phyloP scores from a whole-genome alignment of 2,113 vertebrate genomes.

The Nycticorax nycticorax region DNA sequence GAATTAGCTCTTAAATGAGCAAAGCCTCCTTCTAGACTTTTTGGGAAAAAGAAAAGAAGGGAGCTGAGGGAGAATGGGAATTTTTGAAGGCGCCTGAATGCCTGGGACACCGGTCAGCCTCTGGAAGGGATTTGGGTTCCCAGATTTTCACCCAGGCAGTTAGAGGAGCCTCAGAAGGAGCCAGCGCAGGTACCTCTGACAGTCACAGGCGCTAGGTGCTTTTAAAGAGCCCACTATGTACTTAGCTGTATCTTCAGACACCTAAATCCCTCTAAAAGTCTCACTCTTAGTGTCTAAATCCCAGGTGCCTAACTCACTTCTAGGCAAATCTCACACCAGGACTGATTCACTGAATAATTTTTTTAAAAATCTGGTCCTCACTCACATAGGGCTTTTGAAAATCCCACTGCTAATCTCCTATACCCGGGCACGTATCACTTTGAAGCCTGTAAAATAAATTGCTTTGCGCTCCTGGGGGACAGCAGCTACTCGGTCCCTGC shows the following conservation, averaged over 20 bases:
- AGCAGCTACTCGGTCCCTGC: constrained; percentile 7
- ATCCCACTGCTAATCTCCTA: constrained; percentile 54
- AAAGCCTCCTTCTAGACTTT: background rate
- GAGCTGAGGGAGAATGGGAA: background rate
- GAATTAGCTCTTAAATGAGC: background rate
- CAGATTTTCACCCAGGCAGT: background rate
- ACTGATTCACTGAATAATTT: background rate
- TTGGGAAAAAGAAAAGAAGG: background rate
- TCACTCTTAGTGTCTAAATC: constrained; percentile 49
- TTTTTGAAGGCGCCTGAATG: background rate
- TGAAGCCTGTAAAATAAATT: constrained; percentile 48
- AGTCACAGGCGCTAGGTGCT: background rate
- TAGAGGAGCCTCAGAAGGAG: background rate
- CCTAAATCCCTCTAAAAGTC: constrained; percentile 59
- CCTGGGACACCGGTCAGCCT: background rate
- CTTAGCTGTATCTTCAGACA: constrained; percentile 42
- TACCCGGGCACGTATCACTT: constrained; percentile 31
- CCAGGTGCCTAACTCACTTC: constrained; percentile 50
- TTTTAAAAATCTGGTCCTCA: background rate
- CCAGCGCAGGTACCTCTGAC: background rate
- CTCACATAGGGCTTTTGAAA: constrained; percentile 34
- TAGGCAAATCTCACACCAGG: constrained; percentile 49
- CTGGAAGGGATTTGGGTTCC: background rate
- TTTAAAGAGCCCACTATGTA: background rate
- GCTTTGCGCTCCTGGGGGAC: constrained; percentile 23